phyloP scores from a whole-genome alignment of 2,797 vertebrate species.

The Leucoraja ocellata region DNA sequence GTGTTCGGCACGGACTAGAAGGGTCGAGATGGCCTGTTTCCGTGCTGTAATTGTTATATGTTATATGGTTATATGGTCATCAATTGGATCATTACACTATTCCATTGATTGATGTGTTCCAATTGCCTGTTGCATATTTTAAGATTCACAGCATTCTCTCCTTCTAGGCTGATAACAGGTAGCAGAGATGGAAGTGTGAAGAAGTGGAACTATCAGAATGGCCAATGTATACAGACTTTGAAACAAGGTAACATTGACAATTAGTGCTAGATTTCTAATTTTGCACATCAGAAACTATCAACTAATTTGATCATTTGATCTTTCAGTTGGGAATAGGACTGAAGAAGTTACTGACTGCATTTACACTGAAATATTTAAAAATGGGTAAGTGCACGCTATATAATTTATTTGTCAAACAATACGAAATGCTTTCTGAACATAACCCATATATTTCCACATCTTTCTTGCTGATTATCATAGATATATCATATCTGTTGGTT shows the following conservation, averaged over 20 bases:
- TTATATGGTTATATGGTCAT: too few species aligned
- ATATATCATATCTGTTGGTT: conserved; percentile 45
- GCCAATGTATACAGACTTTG: conserved; percentile 39
- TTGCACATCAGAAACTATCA: not conserved
- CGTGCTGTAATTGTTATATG: too few species aligned
- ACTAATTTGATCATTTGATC: not conserved
- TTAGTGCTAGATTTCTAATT: not conserved
- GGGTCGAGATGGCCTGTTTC: too few species aligned
- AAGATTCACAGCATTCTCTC: not conserved
- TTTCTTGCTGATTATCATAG: conserved; percentile 40
- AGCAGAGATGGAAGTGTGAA: conserved; percentile 45
- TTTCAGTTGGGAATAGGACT: conserved; percentile 32
- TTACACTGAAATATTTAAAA: conserved; percentile 42
- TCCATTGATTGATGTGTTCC: not conserved
- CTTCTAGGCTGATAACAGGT: conserved; percentile 45
- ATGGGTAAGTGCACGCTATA: conserved; percentile 40
- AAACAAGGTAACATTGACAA: conserved; percentile 37
- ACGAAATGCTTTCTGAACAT: not conserved
- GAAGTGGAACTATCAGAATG: conserved; percentile 44
- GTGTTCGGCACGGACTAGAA: too few species aligned
- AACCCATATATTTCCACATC: not conserved
- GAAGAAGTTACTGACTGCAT: conserved; percentile 43
- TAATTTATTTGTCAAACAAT: not conserved
- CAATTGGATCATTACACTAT: not conserved
- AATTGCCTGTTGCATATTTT: not conserved